Percentiles rank a stretch among this genome's conserved stretches.
These are phyloP conservation scores for Elaeidobius kamerunicus DNA, from an alignment of 2,888 invertebrate genomes.

Conservation along the genomic window DNA sequence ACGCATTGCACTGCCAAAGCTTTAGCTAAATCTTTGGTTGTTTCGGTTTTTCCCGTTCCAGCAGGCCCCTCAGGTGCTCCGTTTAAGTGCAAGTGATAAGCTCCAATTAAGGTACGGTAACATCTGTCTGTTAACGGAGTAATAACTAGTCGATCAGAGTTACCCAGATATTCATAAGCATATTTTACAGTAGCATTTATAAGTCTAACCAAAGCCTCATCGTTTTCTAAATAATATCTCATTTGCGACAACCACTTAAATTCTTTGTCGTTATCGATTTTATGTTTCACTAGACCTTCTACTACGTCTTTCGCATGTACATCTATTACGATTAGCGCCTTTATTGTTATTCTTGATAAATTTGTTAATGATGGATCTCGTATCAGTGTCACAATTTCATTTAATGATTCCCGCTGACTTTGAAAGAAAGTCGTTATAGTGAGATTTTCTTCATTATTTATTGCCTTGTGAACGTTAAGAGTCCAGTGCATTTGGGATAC, in stretches of 20 bases:
- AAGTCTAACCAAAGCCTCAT: constrained; percentile 66
- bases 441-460: constrained; percentile 57
- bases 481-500: constrained; percentile 84
- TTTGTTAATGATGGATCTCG: constrained; percentile 66
- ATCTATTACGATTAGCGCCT: constrained; percentile 73
- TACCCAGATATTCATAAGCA: constrained; percentile 81
- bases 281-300: constrained; percentile 60
- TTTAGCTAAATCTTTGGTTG: constrained; percentile 90
- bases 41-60: constrained; percentile 84
- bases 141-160: constrained; percentile 71
- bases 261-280: constrained; percentile 68
- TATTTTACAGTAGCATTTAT: constrained; percentile 77
- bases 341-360: constrained; percentile 71
- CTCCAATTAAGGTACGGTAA: constrained; percentile 79
- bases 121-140: constrained; percentile 76
- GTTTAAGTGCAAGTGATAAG: constrained; percentile 78
- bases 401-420: constrained; percentile 58
- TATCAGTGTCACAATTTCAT: constrained; percentile 71
- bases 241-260: constrained; percentile 85
- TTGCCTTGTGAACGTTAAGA: constrained; percentile 66
- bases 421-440: constrained; percentile 53
- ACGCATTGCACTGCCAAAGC: constrained; percentile 89
- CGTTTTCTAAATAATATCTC: constrained; percentile 68
- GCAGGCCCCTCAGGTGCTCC: constrained; percentile 85
- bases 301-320: constrained; percentile 85